phyloP scores from a whole-genome alignment of 2,888 invertebrate species.

The Hipparchia sbordonii region DNA sequence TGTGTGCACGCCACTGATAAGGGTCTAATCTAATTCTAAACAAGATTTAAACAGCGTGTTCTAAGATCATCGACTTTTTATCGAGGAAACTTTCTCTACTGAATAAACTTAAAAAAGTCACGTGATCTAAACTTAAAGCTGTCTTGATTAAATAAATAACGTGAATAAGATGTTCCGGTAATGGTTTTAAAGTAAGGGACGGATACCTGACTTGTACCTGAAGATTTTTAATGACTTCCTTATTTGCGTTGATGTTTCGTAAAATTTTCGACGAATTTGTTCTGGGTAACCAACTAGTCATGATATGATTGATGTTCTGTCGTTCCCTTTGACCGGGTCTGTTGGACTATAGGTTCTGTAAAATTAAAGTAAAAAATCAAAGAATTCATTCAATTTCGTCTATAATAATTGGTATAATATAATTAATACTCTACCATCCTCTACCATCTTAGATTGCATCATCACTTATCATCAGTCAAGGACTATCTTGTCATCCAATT shows the following conservation, averaged over 20 bases:
- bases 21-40: too few species aligned
- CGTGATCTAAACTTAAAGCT: constrained; percentile 2
- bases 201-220: constrained; percentile 51
- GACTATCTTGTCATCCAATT: too few species aligned
- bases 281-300: constrained; percentile 27
- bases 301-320: too few species aligned
- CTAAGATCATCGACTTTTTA: neutral
- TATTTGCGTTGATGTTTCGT: constrained; percentile 65
- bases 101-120: neutral
- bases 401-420: too few species aligned
- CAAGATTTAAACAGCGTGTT: neutral
- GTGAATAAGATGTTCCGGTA: constrained; percentile 24
- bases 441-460: too few species aligned
- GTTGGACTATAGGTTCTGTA: too few species aligned
- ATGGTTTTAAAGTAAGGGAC: constrained; percentile 21
- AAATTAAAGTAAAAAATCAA: too few species aligned
- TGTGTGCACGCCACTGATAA: too few species aligned
- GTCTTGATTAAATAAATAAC: constrained; percentile 13
- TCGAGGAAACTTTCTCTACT: neutral
- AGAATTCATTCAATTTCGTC: too few species aligned
- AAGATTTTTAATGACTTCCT: constrained; percentile 70
- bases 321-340: too few species aligned
- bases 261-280: constrained; percentile 64
- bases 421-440: too few species aligned
- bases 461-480: too few species aligned